These are phyloP conservation scores for Synchiropus splendidus DNA, from an alignment of 2,113 vertebrate genomes.

Conservation along the genomic window DNA sequence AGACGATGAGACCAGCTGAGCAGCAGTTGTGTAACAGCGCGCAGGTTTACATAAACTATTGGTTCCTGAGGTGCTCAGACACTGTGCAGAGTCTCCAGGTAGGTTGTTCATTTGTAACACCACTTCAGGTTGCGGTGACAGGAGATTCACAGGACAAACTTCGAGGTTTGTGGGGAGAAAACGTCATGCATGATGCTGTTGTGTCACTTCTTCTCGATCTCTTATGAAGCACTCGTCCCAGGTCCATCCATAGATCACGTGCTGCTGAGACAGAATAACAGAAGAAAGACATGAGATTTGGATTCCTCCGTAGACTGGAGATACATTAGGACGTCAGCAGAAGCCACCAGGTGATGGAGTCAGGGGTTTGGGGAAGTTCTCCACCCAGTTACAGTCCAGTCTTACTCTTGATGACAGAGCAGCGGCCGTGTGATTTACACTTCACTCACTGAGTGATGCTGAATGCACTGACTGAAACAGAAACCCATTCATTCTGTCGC, in stretches of 20 bases:
- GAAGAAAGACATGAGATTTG: conserved; percentile 1
- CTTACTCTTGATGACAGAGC: no score
- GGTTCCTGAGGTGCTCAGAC: conserved; percentile 30
- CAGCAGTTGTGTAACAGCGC: conserved; percentile 48
- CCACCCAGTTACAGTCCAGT: conserved; percentile 35
- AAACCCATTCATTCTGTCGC: no score
- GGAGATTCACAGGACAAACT: no score
- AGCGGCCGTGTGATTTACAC: no score
- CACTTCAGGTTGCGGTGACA: no score
- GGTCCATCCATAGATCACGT: neutral
- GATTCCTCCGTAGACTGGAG: conserved; percentile 9
- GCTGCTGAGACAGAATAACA: neutral
- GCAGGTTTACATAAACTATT: conserved; percentile 39
- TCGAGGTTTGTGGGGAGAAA: no score
- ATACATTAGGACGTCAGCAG: conserved; percentile 14
- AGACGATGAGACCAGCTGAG: conserved; percentile 26
- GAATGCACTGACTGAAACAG: conserved; percentile 5
- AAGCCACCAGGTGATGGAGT: conserved; percentile 36
- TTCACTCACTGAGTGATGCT: no score
- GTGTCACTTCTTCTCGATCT: no score
- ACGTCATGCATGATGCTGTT: no score
- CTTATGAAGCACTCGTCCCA: no score
- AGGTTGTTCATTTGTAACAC: conserved; percentile 15
- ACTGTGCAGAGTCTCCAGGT: conserved; percentile 20
- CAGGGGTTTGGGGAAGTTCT: conserved; percentile 48